Conservation (phyloP, 2,888 invertebrate species). For the Cantharis nigra region DNA sequence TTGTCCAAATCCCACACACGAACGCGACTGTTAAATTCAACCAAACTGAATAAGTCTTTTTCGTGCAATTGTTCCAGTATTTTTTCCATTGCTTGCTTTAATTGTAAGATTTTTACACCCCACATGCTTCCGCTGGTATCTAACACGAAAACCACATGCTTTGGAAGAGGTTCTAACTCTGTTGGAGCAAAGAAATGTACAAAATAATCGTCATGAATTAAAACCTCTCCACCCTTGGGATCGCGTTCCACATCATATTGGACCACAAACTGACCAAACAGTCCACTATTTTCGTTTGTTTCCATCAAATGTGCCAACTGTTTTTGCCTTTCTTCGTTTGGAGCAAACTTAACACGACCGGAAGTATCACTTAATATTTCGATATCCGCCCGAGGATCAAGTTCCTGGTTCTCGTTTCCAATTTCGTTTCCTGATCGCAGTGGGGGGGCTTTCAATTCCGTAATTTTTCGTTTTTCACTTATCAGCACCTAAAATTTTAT, state of each 20-base stretch:
- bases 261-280: constrained; percentile 70
- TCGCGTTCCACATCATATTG: constrained; percentile 70
- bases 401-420: constrained; percentile 59
- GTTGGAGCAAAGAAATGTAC: constrained; percentile 75
- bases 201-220: constrained; percentile 73
- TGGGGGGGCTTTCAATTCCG: constrained; percentile 65
- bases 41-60: constrained; percentile 70
- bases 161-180: constrained; percentile 62
- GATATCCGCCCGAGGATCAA: constrained; percentile 47
- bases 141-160: constrained; percentile 73
- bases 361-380: constrained; percentile 39
- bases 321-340: constrained; percentile 64
- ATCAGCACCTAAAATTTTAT: constrained; percentile 58
- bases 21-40: constrained; percentile 64
- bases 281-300: constrained; percentile 54
- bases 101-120: constrained; percentile 68
- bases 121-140: constrained; percentile 78
- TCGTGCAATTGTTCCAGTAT: constrained; percentile 67
- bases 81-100: constrained; percentile 69
- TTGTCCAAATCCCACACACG: constrained; percentile 61
- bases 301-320: constrained; percentile 55
- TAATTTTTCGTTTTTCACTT: constrained; percentile 66
- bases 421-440: constrained; percentile 68
- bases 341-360: constrained; percentile 60
- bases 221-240: constrained; percentile 62